Percentiles rank a stretch among this genome's conserved stretches.
These are phyloP conservation scores for Argyra leucocephala DNA, from an alignment of 2,888 invertebrate genomes.

Conservation along the genomic window DNA sequence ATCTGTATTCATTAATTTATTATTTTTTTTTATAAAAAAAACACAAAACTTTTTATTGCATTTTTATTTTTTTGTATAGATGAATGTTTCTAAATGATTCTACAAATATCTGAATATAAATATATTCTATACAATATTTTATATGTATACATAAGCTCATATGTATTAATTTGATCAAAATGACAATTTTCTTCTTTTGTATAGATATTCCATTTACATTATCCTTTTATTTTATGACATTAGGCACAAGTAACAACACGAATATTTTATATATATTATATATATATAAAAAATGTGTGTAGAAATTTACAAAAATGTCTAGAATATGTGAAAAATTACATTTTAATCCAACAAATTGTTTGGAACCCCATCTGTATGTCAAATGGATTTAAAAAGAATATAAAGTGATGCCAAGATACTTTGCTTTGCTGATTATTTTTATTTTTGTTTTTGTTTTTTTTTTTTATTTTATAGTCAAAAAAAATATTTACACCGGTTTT, in stretches of 20 bases:
- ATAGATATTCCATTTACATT: neutral
- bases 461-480: too few species aligned
- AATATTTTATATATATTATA: neutral
- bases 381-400: neutral
- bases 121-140: too few species aligned
- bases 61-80: too few species aligned
- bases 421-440: neutral
- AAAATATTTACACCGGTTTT: too few species aligned
- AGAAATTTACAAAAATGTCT: neutral
- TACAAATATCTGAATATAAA: too few species aligned
- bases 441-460: neutral
- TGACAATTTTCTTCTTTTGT: too few species aligned
- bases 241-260: neutral
- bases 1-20: too few species aligned
- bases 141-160: too few species aligned
- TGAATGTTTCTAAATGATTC: too few species aligned
- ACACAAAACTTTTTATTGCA: too few species aligned
- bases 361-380: conserved; percentile 6
- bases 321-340: conserved; percentile 3
- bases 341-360: neutral
- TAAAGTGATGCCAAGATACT: neutral
- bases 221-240: neutral
- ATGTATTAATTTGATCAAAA: too few species aligned
- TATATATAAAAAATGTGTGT: neutral
- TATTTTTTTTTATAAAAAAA: too few species aligned